Evolutionary conservation across 1,140 invertebrate species (phyloP).

Genomic region (Hypsibius dujardini): DNA sequence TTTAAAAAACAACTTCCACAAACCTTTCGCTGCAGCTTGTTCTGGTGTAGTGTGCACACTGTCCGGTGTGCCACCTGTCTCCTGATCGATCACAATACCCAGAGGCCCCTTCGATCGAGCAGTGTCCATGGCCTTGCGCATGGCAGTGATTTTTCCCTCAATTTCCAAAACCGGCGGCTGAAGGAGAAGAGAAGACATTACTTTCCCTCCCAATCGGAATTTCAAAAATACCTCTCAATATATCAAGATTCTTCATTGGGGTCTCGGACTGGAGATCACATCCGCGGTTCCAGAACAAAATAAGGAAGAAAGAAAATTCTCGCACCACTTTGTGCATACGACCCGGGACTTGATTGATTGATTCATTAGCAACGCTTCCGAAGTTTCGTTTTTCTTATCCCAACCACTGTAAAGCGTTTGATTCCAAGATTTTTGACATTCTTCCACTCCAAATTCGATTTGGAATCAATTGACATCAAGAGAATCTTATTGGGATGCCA

Average conservation of each 20-base stretch:
- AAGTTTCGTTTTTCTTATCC: too few relatives aligned
- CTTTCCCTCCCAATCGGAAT: not conserved
- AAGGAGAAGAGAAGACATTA: not conserved
- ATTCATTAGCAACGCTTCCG: too few relatives aligned
- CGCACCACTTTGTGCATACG: not conserved
- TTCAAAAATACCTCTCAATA: not conserved
- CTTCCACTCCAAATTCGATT: too few relatives aligned
- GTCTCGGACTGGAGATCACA: not conserved
- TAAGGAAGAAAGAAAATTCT: not conserved
- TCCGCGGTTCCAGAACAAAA: not conserved
- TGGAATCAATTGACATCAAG: too few relatives aligned
- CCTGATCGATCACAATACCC: not conserved
- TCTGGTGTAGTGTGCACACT: not conserved
- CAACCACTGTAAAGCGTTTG: too few relatives aligned
- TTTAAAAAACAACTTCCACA: too few relatives aligned
- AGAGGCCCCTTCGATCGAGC: not conserved
- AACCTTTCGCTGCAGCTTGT: not conserved
- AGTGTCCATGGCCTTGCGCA: constrained; percentile 2
- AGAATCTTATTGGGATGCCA: too few relatives aligned
- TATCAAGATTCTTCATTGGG: not conserved
- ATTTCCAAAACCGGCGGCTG: constrained; percentile 21
- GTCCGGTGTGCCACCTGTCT: not conserved
- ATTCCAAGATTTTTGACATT: too few relatives aligned
- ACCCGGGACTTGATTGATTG: not conserved
- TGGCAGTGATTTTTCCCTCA: constrained; percentile 11